These are phyloP conservation scores for Lasaia peninsularis DNA, from an alignment of 1,140 invertebrate genomes.

Conservation along the genomic window DNA sequence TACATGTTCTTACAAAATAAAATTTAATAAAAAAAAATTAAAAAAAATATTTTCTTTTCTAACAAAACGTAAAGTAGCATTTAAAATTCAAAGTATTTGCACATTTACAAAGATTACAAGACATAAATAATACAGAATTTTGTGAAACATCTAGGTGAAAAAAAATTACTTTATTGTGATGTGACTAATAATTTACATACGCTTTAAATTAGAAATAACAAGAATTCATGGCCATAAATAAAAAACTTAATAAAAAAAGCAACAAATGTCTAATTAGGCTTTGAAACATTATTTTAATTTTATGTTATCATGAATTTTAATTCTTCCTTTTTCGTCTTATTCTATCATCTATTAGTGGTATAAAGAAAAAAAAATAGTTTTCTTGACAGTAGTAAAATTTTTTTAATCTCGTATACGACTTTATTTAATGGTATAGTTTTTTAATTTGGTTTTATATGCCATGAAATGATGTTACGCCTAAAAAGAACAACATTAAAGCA, in stretches of 20 bases:
- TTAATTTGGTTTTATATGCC: no score
- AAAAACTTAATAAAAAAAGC: no score
- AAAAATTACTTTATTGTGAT: conserved; percentile 34
- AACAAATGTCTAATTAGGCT: no score
- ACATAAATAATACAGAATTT: conserved; percentile 17
- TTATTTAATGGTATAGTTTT: no score
- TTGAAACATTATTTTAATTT: no score
- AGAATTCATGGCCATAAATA: not conserved
- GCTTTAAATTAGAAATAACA: not conserved
- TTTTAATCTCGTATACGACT: no score
- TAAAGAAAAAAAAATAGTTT: no score
- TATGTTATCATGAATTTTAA: no score
- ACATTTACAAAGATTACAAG: conserved; percentile 72
- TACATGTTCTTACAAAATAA: conserved; percentile 24
- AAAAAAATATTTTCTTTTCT: not conserved
- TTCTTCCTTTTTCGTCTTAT: no score
- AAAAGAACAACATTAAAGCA: not conserved
- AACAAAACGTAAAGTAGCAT: conserved; percentile 4
- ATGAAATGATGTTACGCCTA: no score
- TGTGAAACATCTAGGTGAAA: conserved; percentile 29
- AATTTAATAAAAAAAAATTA: not conserved
- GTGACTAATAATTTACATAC: conserved; percentile 14
- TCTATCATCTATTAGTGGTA: no score
- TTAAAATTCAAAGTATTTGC: conserved; percentile 28
- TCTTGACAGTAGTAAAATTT: no score